These are phyloP conservation scores for Xiphydria camelus DNA, from an alignment of 2,888 invertebrate species.

Conservation along the genomic window DNA sequence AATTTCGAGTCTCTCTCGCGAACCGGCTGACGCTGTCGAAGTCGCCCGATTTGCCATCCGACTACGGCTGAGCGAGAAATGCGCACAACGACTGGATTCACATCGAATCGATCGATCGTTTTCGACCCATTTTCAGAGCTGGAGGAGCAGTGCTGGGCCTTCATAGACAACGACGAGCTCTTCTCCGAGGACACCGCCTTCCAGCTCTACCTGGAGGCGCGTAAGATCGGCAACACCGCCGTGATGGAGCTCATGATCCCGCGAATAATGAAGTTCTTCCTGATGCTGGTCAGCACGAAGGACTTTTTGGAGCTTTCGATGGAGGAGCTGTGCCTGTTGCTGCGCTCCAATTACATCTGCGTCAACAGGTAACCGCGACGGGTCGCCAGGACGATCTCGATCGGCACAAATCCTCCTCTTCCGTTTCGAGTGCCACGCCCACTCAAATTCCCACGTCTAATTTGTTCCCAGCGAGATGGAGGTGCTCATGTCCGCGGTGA, in stretches of 20 bases:
- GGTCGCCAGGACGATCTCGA: no score
- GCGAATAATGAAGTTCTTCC: constrained; percentile 74
- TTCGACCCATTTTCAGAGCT: constrained; percentile 67
- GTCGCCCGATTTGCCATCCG: no score
- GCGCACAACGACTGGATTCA: no score
- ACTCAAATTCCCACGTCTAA: not conserved
- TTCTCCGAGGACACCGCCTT: constrained; percentile 79
- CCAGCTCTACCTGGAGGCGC: constrained; percentile 67
- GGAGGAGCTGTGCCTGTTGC: constrained; percentile 69
- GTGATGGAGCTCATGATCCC: constrained; percentile 75
- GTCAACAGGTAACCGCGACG: constrained; percentile 69
- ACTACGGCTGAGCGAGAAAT: no score
- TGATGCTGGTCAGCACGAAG: constrained; percentile 74
- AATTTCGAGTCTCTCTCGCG: no score
- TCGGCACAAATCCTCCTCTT: not conserved
- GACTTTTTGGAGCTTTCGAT: constrained; percentile 71
- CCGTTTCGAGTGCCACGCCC: not conserved
- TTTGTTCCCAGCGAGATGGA: constrained; percentile 67
- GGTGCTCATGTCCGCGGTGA: constrained; percentile 77
- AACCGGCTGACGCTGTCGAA: no score
- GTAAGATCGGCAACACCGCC: constrained; percentile 61
- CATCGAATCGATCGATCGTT: no score
- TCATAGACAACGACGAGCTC: constrained; percentile 70
- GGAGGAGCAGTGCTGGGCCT: constrained; percentile 77
- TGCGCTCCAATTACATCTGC: constrained; percentile 73